Conservation (phyloP, 2,113 vertebrate species). For the Scopus umbretta region DNA sequence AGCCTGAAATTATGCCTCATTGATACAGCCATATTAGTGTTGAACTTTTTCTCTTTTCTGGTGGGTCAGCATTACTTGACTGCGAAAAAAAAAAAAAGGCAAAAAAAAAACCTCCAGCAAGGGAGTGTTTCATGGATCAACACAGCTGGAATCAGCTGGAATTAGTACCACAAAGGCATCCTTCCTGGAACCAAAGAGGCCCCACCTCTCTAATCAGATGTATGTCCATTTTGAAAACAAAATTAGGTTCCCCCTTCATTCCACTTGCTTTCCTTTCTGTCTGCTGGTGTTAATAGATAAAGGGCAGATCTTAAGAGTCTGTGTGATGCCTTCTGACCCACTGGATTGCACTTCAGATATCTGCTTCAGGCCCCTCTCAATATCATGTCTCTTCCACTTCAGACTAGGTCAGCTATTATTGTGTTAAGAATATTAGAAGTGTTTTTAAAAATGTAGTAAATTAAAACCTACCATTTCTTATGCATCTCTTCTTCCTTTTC, state of each 20-base stretch:
- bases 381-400: background rate
- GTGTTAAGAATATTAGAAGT: background rate
- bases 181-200: background rate
- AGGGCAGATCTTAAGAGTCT: background rate
- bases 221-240: background rate
- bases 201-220: background rate
- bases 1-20: background rate
- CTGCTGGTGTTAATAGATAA: background rate
- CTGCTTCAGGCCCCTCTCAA: background rate
- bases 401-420: background rate
- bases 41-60: background rate
- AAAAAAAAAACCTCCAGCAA: background rate
- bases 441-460: conserved; percentile 21
- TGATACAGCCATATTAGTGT: background rate
- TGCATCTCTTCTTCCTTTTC: background rate
- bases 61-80: background rate
- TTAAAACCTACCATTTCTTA: background rate
- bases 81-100: background rate
- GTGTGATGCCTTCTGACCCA: background rate
- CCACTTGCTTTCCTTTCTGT: background rate
- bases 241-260: background rate
- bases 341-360: background rate
- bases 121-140: background rate
- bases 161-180: background rate
- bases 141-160: background rate